phyloP scores from a whole-genome alignment of 2,797 vertebrate genomes.

The Thalassophryne amazonica region DNA sequence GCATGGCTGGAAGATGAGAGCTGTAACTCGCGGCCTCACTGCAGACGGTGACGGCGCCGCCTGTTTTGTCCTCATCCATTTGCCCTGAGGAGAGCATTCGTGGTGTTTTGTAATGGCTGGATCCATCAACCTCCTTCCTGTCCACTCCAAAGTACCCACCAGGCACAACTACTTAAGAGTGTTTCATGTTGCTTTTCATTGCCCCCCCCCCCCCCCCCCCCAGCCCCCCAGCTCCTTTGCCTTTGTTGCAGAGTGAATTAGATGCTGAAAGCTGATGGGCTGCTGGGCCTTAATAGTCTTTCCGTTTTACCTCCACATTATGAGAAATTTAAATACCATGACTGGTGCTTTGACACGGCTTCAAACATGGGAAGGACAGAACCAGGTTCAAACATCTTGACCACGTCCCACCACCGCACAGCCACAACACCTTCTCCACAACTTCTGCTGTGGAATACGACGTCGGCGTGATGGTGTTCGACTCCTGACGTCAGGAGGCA shows the following conservation, averaged over 20 bases:
- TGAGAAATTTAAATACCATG: constrained; percentile 46
- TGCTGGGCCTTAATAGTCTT: constrained; percentile 56
- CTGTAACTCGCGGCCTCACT: neutral
- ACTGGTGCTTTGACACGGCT: constrained; percentile 30
- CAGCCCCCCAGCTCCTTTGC: neutral
- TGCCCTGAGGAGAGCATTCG: constrained; percentile 40
- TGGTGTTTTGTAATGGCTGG: constrained; percentile 50
- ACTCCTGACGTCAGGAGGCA: too few relatives aligned
- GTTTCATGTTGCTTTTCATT: constrained; percentile 52
- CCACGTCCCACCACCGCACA: constrained; percentile 33
- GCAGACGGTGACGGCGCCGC: neutral
- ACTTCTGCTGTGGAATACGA: too few relatives aligned
- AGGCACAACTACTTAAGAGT: constrained; percentile 58
- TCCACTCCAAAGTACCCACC: constrained; percentile 35
- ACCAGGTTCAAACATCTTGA: constrained; percentile 18
- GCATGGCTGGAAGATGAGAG: neutral
- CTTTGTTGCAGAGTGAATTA: constrained; percentile 64
- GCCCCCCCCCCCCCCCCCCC: neutral
- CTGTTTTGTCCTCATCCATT: constrained; percentile 15
- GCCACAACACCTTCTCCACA: too few relatives aligned
- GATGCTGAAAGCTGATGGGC: constrained; percentile 44
- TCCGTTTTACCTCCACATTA: constrained; percentile 36
- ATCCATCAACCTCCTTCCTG: constrained; percentile 28
- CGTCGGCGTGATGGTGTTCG: too few relatives aligned
- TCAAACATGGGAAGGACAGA: constrained; percentile 18